Base-by-base conservation (phyloP, 1,140 invertebrate genomes). In the Ectropis grisescens region DNA sequence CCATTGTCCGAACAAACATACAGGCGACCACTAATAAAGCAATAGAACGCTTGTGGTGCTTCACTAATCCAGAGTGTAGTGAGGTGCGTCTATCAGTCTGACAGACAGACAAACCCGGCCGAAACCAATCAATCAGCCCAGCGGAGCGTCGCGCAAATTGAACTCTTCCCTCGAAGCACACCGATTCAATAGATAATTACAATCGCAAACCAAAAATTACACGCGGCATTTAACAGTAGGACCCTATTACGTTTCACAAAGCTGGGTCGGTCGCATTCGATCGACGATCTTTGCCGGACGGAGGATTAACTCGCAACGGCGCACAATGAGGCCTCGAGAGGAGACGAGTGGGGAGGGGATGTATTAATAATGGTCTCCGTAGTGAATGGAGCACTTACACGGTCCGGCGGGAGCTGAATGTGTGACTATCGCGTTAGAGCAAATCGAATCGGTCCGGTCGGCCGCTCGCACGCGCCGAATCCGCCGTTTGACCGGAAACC, bases 131-230 rank as follows among this genome's bases (percentile, higher is more conserved):
- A 74, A 72, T 79, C 69, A 74, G 61, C 57, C 37, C 52, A 51
- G 33, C 47, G 58, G 56, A 79, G 64, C 67, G 66, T 62, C 58
- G 57, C 62, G 54, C 58, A 52, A 76, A 74, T 68, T 68, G 70
- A 69, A 71, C 67, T 71, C 66, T 76, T 71, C 69, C 62, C 67
- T 54, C 53, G 54, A 44, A 65, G 52, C 48, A 55, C 36, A 33
- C 53, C 57, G 52, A 66, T 71, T 69, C 58, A 61, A 71, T 69
- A 74, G 58, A 71, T 69, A 79, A 71, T 70, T 75, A 64, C 69
- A 72, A 74, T 70, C 50, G 68, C 69, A 74, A 76, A 74, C 69
- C 69, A 69, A 74, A 69, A 76, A 76, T 79, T 67, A 67, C 64
- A 65, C 52, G 62, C 52, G 52, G 52, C 60, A 64, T 72, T 72